Evolutionary conservation across 1,140 invertebrate genomes (phyloP).

Genomic region (Papilio machaon): DNA sequence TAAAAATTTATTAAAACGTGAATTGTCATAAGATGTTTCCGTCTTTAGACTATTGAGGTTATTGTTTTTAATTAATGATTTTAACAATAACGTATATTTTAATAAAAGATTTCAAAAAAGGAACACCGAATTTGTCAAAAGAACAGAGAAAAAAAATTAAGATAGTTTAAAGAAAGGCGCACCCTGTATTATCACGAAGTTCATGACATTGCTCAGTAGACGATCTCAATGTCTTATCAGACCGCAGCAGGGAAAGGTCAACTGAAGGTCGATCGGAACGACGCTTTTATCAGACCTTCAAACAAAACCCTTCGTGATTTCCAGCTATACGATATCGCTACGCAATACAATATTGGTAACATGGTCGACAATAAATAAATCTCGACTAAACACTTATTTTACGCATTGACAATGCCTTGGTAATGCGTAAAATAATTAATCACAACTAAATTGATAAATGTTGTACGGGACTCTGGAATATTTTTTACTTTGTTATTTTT

Average conservation of each 20-base stretch:
- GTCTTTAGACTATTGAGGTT: too few species aligned
- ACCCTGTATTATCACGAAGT: not conserved
- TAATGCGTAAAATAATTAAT: not conserved
- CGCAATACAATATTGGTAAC: not conserved
- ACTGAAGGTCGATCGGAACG: conserved; percentile 1
- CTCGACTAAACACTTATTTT: not conserved
- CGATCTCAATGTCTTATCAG: conserved; percentile 17
- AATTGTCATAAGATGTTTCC: too few species aligned
- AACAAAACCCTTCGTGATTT: conserved; percentile 21
- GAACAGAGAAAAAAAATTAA: too few species aligned
- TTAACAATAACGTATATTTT: too few species aligned
- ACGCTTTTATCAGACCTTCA: not conserved
- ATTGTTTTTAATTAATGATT: too few species aligned
- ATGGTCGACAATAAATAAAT: not conserved
- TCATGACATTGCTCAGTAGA: conserved; percentile 13
- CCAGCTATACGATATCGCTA: conserved; percentile 1
- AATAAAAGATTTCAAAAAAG: too few species aligned
- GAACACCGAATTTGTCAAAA: too few species aligned
- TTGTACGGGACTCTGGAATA: too few species aligned
- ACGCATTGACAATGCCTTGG: not conserved
- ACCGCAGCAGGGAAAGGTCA: conserved; percentile 17
- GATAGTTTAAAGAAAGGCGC: too few species aligned
- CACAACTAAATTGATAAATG: too few species aligned
- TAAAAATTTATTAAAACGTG: not conserved
- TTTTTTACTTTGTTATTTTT: too few species aligned